Evolutionary conservation across 2,797 vertebrate genomes (phyloP), one percentile per base, ranked within the genome.

Genomic region (Anguilla megastoma): DNA sequence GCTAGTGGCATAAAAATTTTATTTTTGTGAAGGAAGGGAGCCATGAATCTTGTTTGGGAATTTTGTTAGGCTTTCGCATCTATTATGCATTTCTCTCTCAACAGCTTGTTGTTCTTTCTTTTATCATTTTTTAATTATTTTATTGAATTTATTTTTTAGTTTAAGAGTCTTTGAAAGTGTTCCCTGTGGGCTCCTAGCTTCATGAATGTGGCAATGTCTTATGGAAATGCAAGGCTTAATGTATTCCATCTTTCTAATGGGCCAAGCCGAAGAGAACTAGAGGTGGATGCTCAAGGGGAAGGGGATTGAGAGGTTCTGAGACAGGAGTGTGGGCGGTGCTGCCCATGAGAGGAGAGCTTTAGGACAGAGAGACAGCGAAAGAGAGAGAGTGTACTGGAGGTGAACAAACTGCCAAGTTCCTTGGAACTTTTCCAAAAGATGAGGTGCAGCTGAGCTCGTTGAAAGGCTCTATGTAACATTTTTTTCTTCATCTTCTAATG

Each of bases 171-270:
- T 18, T 79, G 74, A 74, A 74, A 74, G 69, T 74, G 3, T 6
- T 41, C 82, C 41, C 82, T 84, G 45, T 52, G 82, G 82, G 41
- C 82, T 50, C 9, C 18, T 56, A 24, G 8, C 24, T 33, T 56
- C 30, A 30, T 84, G 50, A 83, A 50, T 45, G 45, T 24, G 56
- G n/a, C 50, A 84, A 84, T 50, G 83, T 52, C 83, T 56, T 84
- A 56, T 84, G 83, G 50, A 84, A 84, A 84, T 56, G 48, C 50
- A 56, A 56, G 9, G 27, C 27, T 84, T 84, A 84, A 84, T 84
- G 48, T 84, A 84, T 84, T 84, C 50, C n/a, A 84, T 84, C 27
- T 54, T 52, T 56, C n/a, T 54, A 85, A 41, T 63, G 54, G 21
- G 84, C 84, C 12, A 27, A 58, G 56, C 30, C 18, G 54, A 30